phyloP scores from a whole-genome alignment of 2,113 vertebrate species.

The Myotis yumanensis region DNA sequence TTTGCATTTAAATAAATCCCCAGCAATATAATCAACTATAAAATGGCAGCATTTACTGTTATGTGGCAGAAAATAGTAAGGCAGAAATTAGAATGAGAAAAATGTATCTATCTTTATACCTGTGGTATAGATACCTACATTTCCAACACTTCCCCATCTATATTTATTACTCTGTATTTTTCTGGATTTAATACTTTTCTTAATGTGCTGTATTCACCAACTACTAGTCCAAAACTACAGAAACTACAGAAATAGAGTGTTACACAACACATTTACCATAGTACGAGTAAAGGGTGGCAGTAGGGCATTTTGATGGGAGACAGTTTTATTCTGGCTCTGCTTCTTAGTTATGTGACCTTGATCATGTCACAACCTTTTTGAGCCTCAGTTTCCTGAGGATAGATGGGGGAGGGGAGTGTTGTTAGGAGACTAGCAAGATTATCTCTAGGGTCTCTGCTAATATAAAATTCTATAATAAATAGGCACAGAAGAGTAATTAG shows the following conservation, averaged over 20 bases:
- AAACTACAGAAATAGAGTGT: slow-evolving; percentile 44
- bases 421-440: neutral
- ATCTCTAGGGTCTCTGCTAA: slow-evolving; percentile 32
- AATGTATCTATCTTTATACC: slow-evolving; percentile 57
- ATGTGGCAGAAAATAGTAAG: slow-evolving; percentile 72
- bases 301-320: neutral
- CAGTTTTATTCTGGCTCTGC: slow-evolving; percentile 59
- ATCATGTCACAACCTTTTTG: neutral
- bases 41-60: slow-evolving; percentile 74
- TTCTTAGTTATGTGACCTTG: slow-evolving; percentile 28
- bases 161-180: slow-evolving; percentile 58
- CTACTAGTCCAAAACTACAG: slow-evolving; percentile 47
- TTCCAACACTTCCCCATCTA: slow-evolving; percentile 55
- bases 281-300: slow-evolving; percentile 25
- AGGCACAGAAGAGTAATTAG: slow-evolving; percentile 60
- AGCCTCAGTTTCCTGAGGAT: slow-evolving; percentile 55
- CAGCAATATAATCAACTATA: slow-evolving; percentile 65
- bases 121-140: slow-evolving; percentile 46
- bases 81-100: slow-evolving; percentile 68
- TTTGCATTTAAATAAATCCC: slow-evolving; percentile 67
- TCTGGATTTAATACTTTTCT: slow-evolving; percentile 62
- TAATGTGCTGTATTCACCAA: slow-evolving; percentile 55
- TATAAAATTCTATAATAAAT: slow-evolving; percentile 23
- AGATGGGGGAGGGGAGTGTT: neutral
- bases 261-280: slow-evolving; percentile 58